Evolutionary conservation across 2,888 invertebrate species (phyloP), one percentile per base, ranked within the genome.

Genomic region (Spilosoma lubricipeda): DNA sequence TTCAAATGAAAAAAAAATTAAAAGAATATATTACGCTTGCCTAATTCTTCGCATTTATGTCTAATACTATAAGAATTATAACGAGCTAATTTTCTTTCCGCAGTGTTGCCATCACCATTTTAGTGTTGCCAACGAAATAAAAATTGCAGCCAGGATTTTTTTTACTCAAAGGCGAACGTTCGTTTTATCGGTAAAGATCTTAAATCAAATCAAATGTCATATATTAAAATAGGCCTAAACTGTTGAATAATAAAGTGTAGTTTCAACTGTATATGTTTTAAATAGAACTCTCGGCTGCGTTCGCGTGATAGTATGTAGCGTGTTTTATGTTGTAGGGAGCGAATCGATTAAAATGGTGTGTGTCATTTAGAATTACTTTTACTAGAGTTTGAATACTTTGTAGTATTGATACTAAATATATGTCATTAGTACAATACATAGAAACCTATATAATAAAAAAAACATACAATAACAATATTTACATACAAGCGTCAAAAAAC

Each of bases 271-370:
- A 0, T 48, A 20, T 27, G 2, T 45, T 69, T 7, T 56, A 33
- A 13, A 33, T 33, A 45, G 30, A 77, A 83, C 85, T 83, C 85
- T 81, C 79, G 70, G 67, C 79, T 82, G 78, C 76, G 63, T 2
- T 84, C 39, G 84, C 85, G 85, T 85, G 85, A 59, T 65, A 45
- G 5, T 48, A 83, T 84, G 85, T 82, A 0, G 82, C 85, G 80
- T 85, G 83, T 74, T 82, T 83, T 77, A 42, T 76, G 77, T 79
- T 77, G 64, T 80, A 85, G 77, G 85, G 78, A 75, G 71, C n/a
- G 45, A 73, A 72, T 76, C 18, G 68, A 77, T 74, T 73, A 39
- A 71, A 70, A 72, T 70, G 63, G 71, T 59, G 65, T 48, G 0
- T 33, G 67, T 67, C 56, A 63, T 71, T 64, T 36, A 66, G 48